Evolutionary conservation across 2,113 vertebrate genomes (phyloP).

Genomic region (Petroica traversi): DNA sequence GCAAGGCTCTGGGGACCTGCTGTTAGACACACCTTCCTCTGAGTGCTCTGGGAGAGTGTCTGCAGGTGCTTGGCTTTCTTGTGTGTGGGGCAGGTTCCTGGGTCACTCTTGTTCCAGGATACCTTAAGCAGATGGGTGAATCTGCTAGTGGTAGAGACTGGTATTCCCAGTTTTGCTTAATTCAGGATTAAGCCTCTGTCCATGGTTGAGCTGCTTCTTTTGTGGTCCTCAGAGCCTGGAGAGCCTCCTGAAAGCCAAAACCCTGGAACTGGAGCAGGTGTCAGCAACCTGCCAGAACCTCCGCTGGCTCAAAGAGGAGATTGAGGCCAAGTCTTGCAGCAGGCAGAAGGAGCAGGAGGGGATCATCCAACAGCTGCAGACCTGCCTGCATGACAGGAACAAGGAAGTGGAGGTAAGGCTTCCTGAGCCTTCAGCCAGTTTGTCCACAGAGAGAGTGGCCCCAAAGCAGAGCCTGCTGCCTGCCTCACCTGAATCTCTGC

Average conservation of each 20-base stretch:
- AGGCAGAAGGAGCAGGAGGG: slow-evolving; percentile 83
- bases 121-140: not conserved
- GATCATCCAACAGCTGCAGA: slow-evolving; percentile 85
- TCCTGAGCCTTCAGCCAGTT: not conserved
- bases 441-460: not conserved
- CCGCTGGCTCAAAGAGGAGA: slow-evolving; percentile 79
- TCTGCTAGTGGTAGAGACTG: not conserved
- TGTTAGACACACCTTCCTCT: not conserved
- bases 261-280: slow-evolving; percentile 84
- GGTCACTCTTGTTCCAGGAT: not conserved
- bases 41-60: not conserved
- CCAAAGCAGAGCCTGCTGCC: not conserved
- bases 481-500: not conserved
- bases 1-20: not conserved
- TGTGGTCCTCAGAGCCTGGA: slow-evolving; percentile 83
- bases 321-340: slow-evolving; percentile 69
- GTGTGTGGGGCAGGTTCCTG: not conserved
- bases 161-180: not conserved
- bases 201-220: not conserved
- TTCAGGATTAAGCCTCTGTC: not conserved
- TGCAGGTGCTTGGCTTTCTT: not conserved
- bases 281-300: slow-evolving; percentile 76
- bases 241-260: slow-evolving; percentile 82
- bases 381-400: slow-evolving; percentile 78
- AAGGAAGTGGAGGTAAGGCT: slow-evolving; percentile 85